Evolutionary conservation across 2,797 vertebrate genomes (phyloP).

Genomic region (Nannoperca obscura): DNA sequence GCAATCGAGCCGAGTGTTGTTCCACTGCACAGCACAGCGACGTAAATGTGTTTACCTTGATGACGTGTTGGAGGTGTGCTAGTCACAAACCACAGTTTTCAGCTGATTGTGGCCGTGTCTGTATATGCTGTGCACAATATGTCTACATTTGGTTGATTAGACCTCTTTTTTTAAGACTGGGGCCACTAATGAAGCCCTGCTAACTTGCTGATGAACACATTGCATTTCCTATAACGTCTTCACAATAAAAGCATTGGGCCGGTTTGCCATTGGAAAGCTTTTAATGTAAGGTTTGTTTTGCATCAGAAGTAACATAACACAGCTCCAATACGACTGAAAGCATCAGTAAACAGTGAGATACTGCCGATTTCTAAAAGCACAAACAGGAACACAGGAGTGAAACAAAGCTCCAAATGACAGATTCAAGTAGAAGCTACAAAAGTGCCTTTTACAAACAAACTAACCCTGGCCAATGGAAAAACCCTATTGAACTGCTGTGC

Average conservation of each 20-base stretch:
- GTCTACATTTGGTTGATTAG: background rate
- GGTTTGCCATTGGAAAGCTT: background rate
- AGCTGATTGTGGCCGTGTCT: background rate
- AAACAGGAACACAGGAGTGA: background rate
- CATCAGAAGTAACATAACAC: background rate
- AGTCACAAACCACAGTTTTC: background rate
- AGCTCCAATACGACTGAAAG: background rate
- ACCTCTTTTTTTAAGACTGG: background rate
- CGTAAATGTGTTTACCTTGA: background rate
- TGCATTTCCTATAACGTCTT: background rate
- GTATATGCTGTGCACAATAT: background rate
- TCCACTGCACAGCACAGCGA: background rate
- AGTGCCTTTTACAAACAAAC: background rate
- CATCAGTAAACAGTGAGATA: background rate
- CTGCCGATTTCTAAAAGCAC: background rate
- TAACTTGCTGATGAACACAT: background rate
- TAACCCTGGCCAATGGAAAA: background rate
- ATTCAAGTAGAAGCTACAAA: background rate
- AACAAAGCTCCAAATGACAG: background rate
- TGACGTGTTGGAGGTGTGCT: background rate
- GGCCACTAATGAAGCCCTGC: background rate
- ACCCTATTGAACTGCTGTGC: conserved; percentile 50
- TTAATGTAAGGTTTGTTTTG: background rate
- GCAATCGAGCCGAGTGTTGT: background rate
- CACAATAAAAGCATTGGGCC: background rate